Evolutionary conservation across 2,797 vertebrate species (phyloP).

Genomic region (Meda fulgida): DNA sequence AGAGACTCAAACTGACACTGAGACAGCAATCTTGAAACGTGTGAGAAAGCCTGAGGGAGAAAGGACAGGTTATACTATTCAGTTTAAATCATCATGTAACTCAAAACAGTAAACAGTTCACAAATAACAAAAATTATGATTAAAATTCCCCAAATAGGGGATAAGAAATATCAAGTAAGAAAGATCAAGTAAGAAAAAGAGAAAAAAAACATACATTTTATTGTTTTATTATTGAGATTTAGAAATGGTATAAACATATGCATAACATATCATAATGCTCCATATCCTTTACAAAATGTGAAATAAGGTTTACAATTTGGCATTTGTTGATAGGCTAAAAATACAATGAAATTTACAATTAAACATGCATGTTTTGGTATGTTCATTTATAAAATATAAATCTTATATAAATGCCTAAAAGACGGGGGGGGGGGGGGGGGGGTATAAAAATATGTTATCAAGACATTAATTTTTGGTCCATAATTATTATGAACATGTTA

Average conservation of each 20-base stretch:
- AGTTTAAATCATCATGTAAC: background rate
- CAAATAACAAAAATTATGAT: no score
- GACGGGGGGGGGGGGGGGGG: no score
- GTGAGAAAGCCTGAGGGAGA: constrained; percentile 85
- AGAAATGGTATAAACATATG: no score
- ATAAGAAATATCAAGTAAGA: no score
- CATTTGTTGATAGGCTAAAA: background rate
- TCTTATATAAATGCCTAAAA: background rate
- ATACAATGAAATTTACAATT: background rate
- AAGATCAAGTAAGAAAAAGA: no score
- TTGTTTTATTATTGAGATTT: no score
- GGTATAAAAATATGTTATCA: background rate
- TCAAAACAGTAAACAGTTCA: no score
- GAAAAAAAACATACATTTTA: no score
- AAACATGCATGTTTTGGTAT: background rate
- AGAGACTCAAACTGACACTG: constrained; percentile 87
- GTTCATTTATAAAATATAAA: background rate
- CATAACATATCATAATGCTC: no score
- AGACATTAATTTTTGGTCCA: background rate
- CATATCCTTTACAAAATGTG: no score
- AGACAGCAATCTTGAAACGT: constrained; percentile 89
- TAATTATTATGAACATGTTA: background rate
- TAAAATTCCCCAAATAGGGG: no score
- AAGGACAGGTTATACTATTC: background rate
- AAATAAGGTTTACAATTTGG: background rate